A percentile compares a stretch with the other conserved stretches of the same genome.
phyloP scores from a whole-genome alignment of 2,888 invertebrate genomes.

The Spisula subtruncata region DNA sequence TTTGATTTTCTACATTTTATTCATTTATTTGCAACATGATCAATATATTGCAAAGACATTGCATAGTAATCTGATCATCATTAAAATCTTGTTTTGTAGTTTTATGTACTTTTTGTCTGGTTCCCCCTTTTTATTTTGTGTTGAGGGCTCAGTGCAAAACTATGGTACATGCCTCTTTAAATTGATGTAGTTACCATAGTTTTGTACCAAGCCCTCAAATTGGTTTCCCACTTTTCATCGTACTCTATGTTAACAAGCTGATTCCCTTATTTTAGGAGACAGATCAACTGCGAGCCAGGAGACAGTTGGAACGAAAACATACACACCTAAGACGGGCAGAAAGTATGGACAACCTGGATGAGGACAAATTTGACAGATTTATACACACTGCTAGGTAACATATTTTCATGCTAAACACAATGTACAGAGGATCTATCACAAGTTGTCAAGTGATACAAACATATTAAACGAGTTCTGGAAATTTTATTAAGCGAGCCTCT shows the following conservation, averaged over 20 bases:
- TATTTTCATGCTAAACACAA: background rate
- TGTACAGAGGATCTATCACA: no score
- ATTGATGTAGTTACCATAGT: no score
- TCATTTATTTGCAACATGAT: no score
- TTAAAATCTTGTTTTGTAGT: background rate
- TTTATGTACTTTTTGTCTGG: background rate
- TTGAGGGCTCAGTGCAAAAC: no score
- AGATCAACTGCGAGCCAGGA: slow-evolving; percentile 81
- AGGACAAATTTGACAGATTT: slow-evolving; percentile 85
- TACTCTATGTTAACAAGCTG: background rate
- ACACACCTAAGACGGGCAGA: slow-evolving; percentile 68
- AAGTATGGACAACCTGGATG: slow-evolving; percentile 79
- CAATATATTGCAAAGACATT: no score
- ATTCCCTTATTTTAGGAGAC: slow-evolving; percentile 81
- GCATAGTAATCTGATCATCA: no score
- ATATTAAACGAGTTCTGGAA: no score
- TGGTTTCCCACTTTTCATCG: slow-evolving; percentile 59
- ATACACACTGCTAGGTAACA: slow-evolving; percentile 83
- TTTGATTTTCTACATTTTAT: no score
- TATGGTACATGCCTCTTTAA: no score
- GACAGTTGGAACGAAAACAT: slow-evolving; percentile 76
- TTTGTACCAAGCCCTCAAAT: no score
- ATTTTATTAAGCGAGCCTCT: no score
- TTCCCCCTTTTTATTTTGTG: background rate
- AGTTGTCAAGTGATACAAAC: no score